A percentile compares a stretch with the other conserved stretches of the same genome.
Evolutionary conservation across 2,797 vertebrate genomes (phyloP).

Genomic region (Crocodylus rhombifer): DNA sequence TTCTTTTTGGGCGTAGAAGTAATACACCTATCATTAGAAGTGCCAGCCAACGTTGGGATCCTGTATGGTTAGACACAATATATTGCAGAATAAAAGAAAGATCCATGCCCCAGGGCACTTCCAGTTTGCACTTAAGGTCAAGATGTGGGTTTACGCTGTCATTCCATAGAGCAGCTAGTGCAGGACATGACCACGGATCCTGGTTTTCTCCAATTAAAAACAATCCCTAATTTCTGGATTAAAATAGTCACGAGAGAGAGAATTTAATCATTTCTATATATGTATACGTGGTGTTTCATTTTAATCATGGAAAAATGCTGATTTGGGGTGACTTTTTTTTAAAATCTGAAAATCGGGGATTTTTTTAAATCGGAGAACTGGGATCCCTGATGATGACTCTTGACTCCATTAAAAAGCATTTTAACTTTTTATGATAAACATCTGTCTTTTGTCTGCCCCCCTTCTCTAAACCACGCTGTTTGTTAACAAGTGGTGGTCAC

Average conservation of each 20-base stretch:
- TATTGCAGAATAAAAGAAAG: background rate
- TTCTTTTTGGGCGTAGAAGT: background rate
- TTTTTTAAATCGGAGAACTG: no score
- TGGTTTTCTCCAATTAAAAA: no score
- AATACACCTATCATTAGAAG: accelerated
- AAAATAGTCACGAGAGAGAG: no score
- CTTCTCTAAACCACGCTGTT: background rate
- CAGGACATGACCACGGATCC: background rate
- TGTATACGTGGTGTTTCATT: no score
- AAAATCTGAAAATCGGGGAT: no score
- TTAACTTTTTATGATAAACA: background rate
- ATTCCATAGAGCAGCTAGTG: background rate
- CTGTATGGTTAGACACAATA: background rate
- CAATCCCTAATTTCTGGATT: no score
- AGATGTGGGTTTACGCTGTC: background rate
- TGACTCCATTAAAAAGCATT: background rate
- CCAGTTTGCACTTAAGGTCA: accelerated
- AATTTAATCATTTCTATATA: no score
- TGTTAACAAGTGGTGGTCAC: accelerated
- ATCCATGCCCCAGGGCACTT: background rate
- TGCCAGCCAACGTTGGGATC: background rate
- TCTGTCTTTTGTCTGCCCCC: background rate
- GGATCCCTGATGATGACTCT: background rate
- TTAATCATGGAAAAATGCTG: no score
- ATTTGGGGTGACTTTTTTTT: no score